phyloP scores from a whole-genome alignment of 1,140 invertebrate genomes.

The Mycetomoellerius zeteki region DNA sequence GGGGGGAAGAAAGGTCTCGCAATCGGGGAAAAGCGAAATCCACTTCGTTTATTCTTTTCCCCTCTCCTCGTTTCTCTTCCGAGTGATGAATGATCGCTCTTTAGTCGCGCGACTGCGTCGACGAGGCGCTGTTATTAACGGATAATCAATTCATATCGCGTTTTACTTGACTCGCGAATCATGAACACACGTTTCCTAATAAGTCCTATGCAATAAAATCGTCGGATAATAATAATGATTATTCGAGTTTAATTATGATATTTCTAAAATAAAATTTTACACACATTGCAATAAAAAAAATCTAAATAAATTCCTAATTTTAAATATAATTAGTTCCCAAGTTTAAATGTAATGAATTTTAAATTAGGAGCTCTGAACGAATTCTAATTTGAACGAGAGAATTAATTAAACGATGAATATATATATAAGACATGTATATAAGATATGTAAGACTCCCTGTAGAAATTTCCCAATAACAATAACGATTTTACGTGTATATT shows the following conservation, averaged over 20 bases:
- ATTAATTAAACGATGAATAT: too few species aligned
- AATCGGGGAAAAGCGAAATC: slow-evolving; percentile 68
- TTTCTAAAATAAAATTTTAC: background rate
- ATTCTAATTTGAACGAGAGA: too few species aligned
- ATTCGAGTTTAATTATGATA: background rate
- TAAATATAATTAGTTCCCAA: too few species aligned
- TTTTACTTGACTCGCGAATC: background rate
- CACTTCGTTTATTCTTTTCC: slow-evolving; percentile 30
- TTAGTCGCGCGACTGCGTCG: slow-evolving; percentile 16
- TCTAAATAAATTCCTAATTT: too few species aligned
- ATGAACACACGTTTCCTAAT: background rate
- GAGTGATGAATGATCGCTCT: slow-evolving; percentile 15
- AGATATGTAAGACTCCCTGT: too few species aligned
- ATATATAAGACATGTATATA: too few species aligned
- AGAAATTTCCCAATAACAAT: too few species aligned
- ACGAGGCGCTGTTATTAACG: background rate
- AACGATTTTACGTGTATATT: too few species aligned
- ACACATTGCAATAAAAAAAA: background rate
- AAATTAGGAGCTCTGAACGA: too few species aligned
- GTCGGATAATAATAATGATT: background rate
- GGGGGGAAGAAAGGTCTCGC: slow-evolving; percentile 68
- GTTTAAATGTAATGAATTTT: too few species aligned
- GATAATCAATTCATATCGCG: slow-evolving; percentile 21
- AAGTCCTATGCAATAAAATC: background rate
- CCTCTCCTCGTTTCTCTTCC: slow-evolving; percentile 3